Conservation (phyloP, 2,797 vertebrate genomes). For the Anableps anableps region DNA sequence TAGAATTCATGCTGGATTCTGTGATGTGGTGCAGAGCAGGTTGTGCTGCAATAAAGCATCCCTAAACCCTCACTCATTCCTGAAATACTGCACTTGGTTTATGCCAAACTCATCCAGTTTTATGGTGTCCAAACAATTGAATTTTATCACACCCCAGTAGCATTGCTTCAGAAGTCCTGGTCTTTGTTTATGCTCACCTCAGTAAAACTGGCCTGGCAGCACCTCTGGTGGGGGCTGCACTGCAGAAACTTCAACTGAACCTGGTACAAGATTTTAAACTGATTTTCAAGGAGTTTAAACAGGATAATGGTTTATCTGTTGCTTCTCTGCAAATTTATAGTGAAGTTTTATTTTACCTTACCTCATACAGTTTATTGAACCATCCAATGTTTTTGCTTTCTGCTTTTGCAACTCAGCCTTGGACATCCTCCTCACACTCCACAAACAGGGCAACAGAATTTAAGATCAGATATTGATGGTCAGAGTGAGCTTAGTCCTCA, state of each 20-base stretch:
- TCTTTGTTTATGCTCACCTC: not conserved
- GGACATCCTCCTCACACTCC: slow-evolving; percentile 37
- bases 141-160: too few relatives aligned
- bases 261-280: not conserved
- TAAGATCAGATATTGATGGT: slow-evolving; percentile 72
- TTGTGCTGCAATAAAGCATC: too few relatives aligned
- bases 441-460: slow-evolving; percentile 63
- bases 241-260: not conserved
- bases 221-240: too few relatives aligned
- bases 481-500: slow-evolving; percentile 54
- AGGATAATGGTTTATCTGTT: slow-evolving; percentile 10
- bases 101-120: not conserved
- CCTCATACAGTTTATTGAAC: not conserved
- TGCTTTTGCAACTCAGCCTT: slow-evolving; percentile 44
- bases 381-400: slow-evolving; percentile 33
- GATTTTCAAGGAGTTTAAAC: slow-evolving; percentile 29
- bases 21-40: too few relatives aligned
- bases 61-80: not conserved
- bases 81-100: not conserved
- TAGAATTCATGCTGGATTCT: too few relatives aligned
- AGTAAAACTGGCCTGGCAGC: too few relatives aligned
- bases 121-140: not conserved
- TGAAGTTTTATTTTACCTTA: not conserved
- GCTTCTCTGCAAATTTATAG: not conserved
- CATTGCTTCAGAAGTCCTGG: not conserved